Conservation (phyloP, 2,797 vertebrate species). For the Platalea minor region DNA sequence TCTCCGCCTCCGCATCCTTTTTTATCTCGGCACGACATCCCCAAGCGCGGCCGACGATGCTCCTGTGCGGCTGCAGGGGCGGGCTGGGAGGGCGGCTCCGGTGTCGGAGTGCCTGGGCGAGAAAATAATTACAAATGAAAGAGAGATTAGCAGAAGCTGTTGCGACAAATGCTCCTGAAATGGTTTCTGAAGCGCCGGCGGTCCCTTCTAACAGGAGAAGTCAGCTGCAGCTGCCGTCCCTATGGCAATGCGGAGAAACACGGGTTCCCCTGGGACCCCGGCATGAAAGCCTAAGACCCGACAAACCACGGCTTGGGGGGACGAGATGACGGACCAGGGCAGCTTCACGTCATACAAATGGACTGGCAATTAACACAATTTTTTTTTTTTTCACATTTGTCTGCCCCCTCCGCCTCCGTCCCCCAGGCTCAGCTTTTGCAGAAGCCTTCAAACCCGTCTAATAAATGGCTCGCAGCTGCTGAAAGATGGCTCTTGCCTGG, state of each 20-base stretch:
- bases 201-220: constrained; percentile 60
- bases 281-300: constrained; percentile 27
- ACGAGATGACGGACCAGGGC: constrained; percentile 45
- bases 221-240: constrained; percentile 71
- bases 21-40: background rate
- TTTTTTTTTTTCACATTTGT: background rate
- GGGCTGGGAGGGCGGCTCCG: background rate
- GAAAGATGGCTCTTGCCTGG: constrained; percentile 33
- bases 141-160: constrained; percentile 72
- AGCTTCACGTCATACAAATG: constrained; percentile 51
- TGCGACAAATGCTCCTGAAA: constrained; percentile 71
- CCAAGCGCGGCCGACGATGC: background rate
- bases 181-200: constrained; percentile 54
- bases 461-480: constrained; percentile 66
- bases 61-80: background rate
- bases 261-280: background rate
- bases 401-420: background rate
- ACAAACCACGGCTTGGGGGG: background rate
- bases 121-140: constrained; percentile 78
- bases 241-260: constrained; percentile 1
- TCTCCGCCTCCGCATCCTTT: background rate
- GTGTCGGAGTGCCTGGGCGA: constrained; percentile 25
- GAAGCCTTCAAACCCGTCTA: constrained; percentile 5
- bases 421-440: background rate
- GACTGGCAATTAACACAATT: constrained; percentile 13